phyloP scores from a whole-genome alignment of 35 echinoderm and acorn worm genomes.

The Strongylocentrotus purpuratus region DNA sequence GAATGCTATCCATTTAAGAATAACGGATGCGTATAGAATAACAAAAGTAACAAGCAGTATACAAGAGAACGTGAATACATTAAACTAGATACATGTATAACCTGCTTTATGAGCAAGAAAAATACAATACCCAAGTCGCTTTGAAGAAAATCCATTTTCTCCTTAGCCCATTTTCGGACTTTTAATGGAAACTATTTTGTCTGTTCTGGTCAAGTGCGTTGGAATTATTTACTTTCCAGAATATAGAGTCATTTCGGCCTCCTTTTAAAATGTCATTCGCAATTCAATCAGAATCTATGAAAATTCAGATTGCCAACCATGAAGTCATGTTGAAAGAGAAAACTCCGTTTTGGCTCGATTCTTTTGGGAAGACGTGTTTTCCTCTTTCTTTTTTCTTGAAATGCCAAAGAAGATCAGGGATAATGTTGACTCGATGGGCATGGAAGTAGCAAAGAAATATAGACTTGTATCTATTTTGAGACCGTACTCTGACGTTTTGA shows the following conservation, averaged over 20 bases:
- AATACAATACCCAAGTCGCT: neutral
- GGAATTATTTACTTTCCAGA: neutral
- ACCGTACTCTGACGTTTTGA: too few species aligned
- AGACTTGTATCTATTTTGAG: too few species aligned
- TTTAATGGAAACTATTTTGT: neutral
- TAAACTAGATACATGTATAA: neutral
- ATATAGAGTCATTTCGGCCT: neutral
- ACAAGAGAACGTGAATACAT: neutral
- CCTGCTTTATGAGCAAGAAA: neutral
- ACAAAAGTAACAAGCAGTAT: neutral
- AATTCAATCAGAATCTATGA: constrained; percentile 13
- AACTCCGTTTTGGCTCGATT: neutral
- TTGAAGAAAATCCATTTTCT: neutral
- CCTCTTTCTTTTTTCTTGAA: neutral
- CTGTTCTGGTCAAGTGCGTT: neutral
- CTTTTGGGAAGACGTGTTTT: neutral
- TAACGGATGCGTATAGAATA: neutral
- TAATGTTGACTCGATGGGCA: neutral
- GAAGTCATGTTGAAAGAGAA: neutral
- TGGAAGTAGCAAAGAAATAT: neutral
- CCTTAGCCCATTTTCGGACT: neutral
- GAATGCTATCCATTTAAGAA: neutral
- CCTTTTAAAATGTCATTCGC: constrained; percentile 17
- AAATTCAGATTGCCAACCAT: neutral
- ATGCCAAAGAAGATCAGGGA: neutral